Base-by-base conservation (phyloP, 2,113 vertebrate genomes). In the Mus spicilegus region DNA sequence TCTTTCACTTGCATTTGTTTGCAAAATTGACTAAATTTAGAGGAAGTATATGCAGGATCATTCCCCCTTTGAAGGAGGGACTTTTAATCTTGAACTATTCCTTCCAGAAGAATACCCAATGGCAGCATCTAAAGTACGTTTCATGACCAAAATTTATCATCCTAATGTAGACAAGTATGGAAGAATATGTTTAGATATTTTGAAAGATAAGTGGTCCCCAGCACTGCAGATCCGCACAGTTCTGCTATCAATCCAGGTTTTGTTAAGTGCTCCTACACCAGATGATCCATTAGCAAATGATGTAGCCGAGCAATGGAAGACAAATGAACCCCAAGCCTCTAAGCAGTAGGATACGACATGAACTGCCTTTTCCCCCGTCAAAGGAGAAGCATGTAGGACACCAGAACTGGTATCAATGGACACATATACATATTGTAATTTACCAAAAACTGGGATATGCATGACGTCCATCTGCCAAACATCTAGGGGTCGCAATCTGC, bases 91-190 rank as follows among this genome's bases (percentile, higher is more conserved):
- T 98, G 99, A 99, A 99, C 99, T 99, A 98, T 99, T 99, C 99
- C 99, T 99, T 98, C 99, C 99, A 87, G 99, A 99, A 99, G 99
- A 99, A 99, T 99, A 99, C 97, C 99, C 99, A 97, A 99, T 99
- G 99, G 99, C 99, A 98, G 99, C 99, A 98, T 99, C 99, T 98
- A 99, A 99, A 99, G 99, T 99, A 98, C 99, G 99, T 98, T 99
- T 99, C 99, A 99, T 99, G 99, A 99, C 99, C 99, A 99, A 99
- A 99, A 99, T 99, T 98, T 99, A 99, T 99, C 99, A 99, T 98
- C 99, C 99, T 98, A 99, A 99, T 98, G 99, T 99, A 98, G 99
- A 99, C 99, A 99, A 99, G 98, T 98, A 99, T 99, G 99, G 99
- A 98, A 99, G 99, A 99, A 99, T 99, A 99, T 99, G 99, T 99